Evolutionary conservation across 2,888 invertebrate species (phyloP).

Genomic region (Eristalis pertinax): DNA sequence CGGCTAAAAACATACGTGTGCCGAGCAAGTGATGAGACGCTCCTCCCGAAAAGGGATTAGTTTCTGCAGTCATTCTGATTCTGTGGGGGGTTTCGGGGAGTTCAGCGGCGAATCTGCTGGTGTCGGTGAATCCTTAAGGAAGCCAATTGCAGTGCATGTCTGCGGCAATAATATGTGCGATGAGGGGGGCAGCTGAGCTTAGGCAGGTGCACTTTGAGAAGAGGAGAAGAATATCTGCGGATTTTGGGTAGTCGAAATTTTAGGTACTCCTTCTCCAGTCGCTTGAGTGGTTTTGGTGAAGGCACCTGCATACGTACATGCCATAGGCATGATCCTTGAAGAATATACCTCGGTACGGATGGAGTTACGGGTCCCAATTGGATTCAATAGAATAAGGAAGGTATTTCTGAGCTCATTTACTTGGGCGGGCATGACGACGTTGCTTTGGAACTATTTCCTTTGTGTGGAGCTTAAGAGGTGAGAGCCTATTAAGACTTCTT

Average conservation of each 20-base stretch:
- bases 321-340: no score
- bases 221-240: neutral
- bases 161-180: neutral
- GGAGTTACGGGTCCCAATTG: no score
- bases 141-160: neutral
- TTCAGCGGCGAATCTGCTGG: neutral
- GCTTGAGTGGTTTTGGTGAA: neutral
- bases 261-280: neutral
- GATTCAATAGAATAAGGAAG: no score
- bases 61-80: neutral
- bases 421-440: no score
- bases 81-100: no score
- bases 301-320: no score
- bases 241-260: neutral
- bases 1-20: conserved; percentile 1
- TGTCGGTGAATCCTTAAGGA: neutral
- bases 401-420: no score
- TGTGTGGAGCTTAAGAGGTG: no score
- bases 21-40: neutral
- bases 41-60: neutral
- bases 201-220: neutral
- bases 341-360: no score
- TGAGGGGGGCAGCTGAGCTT: no score
- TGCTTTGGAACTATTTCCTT: no score
- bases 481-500: no score